These are phyloP conservation scores for Tryphoninae sp. DNA, from an alignment of 2,888 invertebrate genomes.

Conservation along the genomic window DNA sequence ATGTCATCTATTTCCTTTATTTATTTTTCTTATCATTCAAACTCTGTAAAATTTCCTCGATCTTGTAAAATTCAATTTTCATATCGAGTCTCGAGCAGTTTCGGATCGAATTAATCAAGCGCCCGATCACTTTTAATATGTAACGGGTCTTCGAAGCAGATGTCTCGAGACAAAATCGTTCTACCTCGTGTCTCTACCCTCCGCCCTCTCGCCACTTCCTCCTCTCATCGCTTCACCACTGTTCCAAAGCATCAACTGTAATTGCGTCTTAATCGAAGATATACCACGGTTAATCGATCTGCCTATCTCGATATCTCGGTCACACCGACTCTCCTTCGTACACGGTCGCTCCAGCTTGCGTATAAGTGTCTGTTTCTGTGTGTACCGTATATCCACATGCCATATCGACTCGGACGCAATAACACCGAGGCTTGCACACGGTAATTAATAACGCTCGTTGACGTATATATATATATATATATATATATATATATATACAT, in stretches of 20 bases:
- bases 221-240: background rate
- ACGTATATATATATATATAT: background rate
- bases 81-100: constrained; percentile 28
- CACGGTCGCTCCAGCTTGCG: background rate
- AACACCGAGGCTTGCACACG: constrained; percentile 44
- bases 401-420: constrained; percentile 34
- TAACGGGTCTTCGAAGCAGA: constrained; percentile 44
- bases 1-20: background rate
- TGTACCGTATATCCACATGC: constrained; percentile 1
- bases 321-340: constrained; percentile 27
- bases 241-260: constrained; percentile 22
- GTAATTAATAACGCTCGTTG: constrained; percentile 52
- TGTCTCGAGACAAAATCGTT: constrained; percentile 19
- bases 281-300: constrained; percentile 54
- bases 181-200: background rate
- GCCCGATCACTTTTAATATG: constrained; percentile 31
- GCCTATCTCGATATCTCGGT: constrained; percentile 50
- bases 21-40: constrained; percentile 10
- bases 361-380: background rate
- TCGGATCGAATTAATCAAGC: constrained; percentile 44
- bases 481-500: background rate
- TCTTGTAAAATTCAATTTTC: constrained; percentile 45
- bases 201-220: constrained; percentile 4
- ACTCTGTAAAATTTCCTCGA: constrained; percentile 1
- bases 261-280: constrained; percentile 59